Evolutionary conservation across 2,888 invertebrate species (phyloP), one percentile per base, ranked within the genome.

Genomic region (Homarus gammarus): DNA sequence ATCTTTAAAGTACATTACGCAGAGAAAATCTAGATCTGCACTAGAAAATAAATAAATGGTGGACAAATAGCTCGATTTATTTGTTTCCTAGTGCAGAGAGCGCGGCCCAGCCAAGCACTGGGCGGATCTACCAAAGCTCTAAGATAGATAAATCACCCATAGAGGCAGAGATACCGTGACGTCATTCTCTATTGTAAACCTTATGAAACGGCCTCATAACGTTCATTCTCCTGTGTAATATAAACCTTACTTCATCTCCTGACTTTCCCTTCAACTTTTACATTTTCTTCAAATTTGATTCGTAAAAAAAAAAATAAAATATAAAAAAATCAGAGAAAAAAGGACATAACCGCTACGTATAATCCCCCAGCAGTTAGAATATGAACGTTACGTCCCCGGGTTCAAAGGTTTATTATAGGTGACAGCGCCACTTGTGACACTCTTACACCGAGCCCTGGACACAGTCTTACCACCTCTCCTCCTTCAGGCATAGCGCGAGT

Each of bases 401-500:
- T 64, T 27, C 64, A 64, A 64, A 64, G 64, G 64, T 27, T 64
- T 64, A 64, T 64, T 27, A 64, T 64, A 64, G 64, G 49, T 77
- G 49, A 51, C 10, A 12, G 49, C 51, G 49, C 49, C 40, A 77
- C 33, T 49, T 38, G 33, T 78, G 56, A 22, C 36, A 78, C 78
- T 78, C 51, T 64, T 64, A 64, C 79, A 61, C n/a, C 38, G 61
- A 72, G n/a, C 33, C 36, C 79, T 64, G 38, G 6, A 27, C 64
- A 64, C 64, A 64, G 36, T 49, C 87, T 85, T 90, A 87, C 90
- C 87, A 89, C 82, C 81, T 85, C 82, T 72, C 84, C 87, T 73
- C 75, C 78, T 0, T 44, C 61, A 61, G 91, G 91, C 91, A 91
- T 91, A 73, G 87, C 73, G 61, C 91, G 91, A 8, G 91, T 91